Evolutionary conservation across 1,140 invertebrate species (phyloP).

Genomic region (Arion vulgaris): DNA sequence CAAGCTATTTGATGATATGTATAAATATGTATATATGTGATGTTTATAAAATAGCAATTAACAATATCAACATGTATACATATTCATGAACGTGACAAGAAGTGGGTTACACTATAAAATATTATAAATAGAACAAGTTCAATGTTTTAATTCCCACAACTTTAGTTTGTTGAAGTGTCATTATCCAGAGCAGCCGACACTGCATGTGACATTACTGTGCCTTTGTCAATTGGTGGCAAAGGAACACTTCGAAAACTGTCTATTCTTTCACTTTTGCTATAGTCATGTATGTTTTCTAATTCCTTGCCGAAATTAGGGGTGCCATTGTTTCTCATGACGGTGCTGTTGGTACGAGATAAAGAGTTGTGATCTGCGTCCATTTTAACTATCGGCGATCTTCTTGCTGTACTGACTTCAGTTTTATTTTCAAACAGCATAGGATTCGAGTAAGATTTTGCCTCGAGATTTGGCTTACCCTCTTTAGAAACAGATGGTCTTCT

Average conservation of each 20-base stretch:
- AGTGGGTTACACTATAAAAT: not conserved
- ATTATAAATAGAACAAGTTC: not conserved
- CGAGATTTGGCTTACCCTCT: not conserved
- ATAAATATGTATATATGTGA: no score
- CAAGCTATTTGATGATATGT: no score
- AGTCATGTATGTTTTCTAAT: not conserved
- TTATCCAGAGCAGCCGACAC: no score
- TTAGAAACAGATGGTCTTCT: not conserved
- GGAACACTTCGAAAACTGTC: not conserved
- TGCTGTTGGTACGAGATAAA: not conserved
- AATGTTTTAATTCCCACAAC: not conserved
- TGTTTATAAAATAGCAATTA: not conserved
- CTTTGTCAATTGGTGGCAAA: not conserved
- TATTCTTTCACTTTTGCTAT: not conserved
- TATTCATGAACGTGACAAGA: not conserved
- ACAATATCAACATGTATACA: not conserved
- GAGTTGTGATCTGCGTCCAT: not conserved
- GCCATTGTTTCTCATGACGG: not conserved
- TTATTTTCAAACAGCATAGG: not conserved
- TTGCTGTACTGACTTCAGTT: not conserved
- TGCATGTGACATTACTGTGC: not conserved
- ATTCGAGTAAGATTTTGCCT: not conserved
- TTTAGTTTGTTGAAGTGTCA: no score
- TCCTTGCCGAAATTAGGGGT: not conserved
- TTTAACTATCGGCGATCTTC: not conserved